Evolutionary conservation across 2,113 vertebrate species (phyloP).

Genomic region (Psammodynastes pulverulentus): DNA sequence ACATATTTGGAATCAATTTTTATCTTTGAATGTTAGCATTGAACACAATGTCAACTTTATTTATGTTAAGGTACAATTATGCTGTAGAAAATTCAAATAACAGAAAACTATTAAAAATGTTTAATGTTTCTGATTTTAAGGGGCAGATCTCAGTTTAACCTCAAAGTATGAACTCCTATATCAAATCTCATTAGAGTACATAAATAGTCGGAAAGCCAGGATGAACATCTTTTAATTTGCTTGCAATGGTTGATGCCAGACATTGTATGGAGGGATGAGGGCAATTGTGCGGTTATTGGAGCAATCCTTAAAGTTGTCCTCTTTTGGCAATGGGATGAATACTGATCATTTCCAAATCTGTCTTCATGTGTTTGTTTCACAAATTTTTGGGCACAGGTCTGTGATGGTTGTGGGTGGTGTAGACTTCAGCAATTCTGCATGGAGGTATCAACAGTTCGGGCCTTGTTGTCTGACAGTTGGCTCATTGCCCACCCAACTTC

Average conservation of each 20-base stretch:
- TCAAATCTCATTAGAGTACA: background rate
- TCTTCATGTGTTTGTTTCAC: too few species aligned
- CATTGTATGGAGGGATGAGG: background rate
- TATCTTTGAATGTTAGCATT: background rate
- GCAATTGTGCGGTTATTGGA: background rate
- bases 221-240: background rate
- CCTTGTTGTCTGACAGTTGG: too few species aligned
- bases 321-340: background rate
- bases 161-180: background rate
- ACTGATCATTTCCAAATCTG: too few species aligned
- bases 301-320: background rate
- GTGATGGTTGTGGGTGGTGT: too few species aligned
- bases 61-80: background rate
- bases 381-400: too few species aligned
- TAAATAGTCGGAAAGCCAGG: background rate
- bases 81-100: background rate
- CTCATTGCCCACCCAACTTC: too few species aligned
- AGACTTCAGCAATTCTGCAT: too few species aligned
- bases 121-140: background rate
- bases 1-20: background rate
- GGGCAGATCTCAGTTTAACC: background rate
- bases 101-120: background rate
- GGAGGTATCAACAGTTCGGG: too few species aligned
- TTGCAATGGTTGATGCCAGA: background rate
- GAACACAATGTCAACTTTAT: background rate